Base-by-base conservation (phyloP, 2,113 vertebrate species). In the Notarius quadriscutis region DNA sequence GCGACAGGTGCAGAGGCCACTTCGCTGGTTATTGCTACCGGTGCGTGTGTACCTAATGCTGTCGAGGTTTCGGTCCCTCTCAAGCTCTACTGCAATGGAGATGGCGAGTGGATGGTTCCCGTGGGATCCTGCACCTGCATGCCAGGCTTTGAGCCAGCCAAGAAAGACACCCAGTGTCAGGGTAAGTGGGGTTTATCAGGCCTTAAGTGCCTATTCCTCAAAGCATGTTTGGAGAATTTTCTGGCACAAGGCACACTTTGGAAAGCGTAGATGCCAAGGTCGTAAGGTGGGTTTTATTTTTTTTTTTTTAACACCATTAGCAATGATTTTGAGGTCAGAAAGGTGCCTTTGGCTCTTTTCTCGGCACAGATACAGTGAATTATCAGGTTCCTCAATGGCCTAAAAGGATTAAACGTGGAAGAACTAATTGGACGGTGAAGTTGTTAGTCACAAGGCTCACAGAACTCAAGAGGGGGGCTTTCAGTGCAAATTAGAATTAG, bases 91-190 rank as follows among this genome's bases (percentile, higher is more conserved):
- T 99, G 98, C 94, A 99, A 99, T 0, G 98, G 98, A 0, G 98
- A 99, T 0, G 98, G 98, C 0, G 98, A 99, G 91, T 99, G 98
- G 98, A 99, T 99, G 98, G 98, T 99, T 86, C 98, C 98, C 0
- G 97, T 99, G 86, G 98, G 98, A 27, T 97, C 97, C 0, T 99
- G 98, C 89, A 99, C 98, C 1, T 99, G 98, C 87, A 94, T 96
- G 0, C 94, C 97, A 0, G 98, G 98, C 74, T 97, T 96, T 0
- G 97, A 99, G 90, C 96, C 98, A 0, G 91, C 97, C 50, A 95
- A 95, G 90, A 97, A 97, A 91, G 95, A 96, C 87, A 97, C 97
- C 10, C 97, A 99, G 92, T 99, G 98, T 93, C 97, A 97, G 93
- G 95, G 98, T 99, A 95, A 86, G 94, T 91, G 92, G 48, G 65